Evolutionary conservation across 2,888 invertebrate species (phyloP).

Genomic region (Nasonovia ribisnigri): DNA sequence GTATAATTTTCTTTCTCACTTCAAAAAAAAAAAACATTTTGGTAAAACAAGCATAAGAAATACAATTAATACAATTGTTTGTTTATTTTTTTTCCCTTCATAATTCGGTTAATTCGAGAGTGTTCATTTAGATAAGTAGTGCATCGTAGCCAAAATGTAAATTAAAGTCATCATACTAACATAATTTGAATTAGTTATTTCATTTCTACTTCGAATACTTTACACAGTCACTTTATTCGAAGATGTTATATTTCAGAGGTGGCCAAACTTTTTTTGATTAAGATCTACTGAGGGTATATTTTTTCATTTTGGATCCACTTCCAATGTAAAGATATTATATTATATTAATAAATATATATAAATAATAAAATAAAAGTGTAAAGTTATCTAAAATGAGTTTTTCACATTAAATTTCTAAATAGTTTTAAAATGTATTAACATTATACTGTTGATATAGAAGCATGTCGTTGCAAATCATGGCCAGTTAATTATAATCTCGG

Average conservation of each 20-base stretch:
- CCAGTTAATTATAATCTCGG: too few species aligned
- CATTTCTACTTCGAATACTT: background rate
- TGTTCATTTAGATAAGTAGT: constrained; percentile 43
- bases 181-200: background rate
- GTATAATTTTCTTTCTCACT: background rate
- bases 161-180: constrained; percentile 10
- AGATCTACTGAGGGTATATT: too few species aligned
- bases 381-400: too few species aligned
- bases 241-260: background rate
- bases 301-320: too few species aligned
- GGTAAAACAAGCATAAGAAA: background rate
- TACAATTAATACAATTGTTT: constrained; percentile 6
- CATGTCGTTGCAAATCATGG: too few species aligned
- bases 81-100: background rate
- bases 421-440: too few species aligned
- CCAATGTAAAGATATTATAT: too few species aligned
- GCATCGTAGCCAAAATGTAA: background rate
- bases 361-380: too few species aligned
- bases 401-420: too few species aligned
- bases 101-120: constrained; percentile 19
- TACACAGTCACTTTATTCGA: background rate
- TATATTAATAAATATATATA: too few species aligned
- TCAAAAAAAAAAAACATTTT: background rate
- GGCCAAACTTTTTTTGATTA: too few species aligned
- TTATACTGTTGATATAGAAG: too few species aligned